A percentile compares a stretch with the other conserved stretches of the same genome.
These are phyloP conservation scores for Keiferia lycopersicella DNA, from an alignment of 2,888 invertebrate species.

Conservation along the genomic window DNA sequence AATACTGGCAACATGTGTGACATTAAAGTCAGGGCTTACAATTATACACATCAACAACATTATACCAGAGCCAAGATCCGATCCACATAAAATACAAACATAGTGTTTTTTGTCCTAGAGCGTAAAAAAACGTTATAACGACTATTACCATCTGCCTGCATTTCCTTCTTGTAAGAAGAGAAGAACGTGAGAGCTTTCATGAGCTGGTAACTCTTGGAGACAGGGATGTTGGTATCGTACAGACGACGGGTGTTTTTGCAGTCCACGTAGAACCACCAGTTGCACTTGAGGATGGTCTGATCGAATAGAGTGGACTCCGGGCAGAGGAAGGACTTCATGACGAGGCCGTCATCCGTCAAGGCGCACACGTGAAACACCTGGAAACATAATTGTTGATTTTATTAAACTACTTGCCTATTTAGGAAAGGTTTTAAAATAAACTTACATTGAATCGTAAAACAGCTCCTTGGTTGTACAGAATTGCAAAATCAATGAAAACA, in stretches of 20 bases:
- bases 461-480: too few species aligned
- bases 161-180: conserved; percentile 89
- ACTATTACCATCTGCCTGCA: conserved; percentile 60
- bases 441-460: too few species aligned
- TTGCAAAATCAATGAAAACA: too few species aligned
- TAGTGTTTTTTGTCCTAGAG: neutral
- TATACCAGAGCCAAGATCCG: too few species aligned
- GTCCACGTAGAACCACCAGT: conserved; percentile 97
- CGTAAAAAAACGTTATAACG: neutral
- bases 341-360: conserved; percentile 92
- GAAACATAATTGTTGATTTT: neutral
- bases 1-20: too few species aligned
- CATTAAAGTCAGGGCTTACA: too few species aligned
- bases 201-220: conserved; percentile 94
- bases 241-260: conserved; percentile 90
- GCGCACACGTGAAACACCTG: conserved; percentile 96
- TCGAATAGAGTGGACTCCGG: conserved; percentile 95
- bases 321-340: conserved; percentile 95
- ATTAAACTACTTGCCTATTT: neutral
- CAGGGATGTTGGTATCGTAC: conserved; percentile 94
- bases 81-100: too few species aligned
- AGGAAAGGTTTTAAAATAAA: too few species aligned
- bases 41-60: too few species aligned
- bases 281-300: conserved; percentile 94
- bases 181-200: conserved; percentile 95